Evolutionary conservation across 2,113 vertebrate species (phyloP), one percentile per base, ranked within the genome.

Genomic region (Phrynocephalus versicolor): DNA sequence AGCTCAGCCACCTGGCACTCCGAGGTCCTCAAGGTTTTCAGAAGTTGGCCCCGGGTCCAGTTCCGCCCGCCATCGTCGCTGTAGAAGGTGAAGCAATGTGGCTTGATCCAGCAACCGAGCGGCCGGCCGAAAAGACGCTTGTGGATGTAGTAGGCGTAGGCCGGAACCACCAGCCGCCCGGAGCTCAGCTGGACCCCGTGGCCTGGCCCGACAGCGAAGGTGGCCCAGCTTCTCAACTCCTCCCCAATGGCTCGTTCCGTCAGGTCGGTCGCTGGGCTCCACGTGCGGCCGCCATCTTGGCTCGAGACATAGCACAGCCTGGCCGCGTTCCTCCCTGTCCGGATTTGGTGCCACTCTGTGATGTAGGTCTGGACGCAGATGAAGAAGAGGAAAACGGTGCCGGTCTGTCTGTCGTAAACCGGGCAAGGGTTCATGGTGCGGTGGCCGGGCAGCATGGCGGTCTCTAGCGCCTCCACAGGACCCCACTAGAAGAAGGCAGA

Each of bases 1-100:
- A 99, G 93, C 73, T 98, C 97, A 0, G 97, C 98, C 80, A 99
- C 97, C 33, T 97, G 95, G 65, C 98, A 99, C 84, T 99, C 98
- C 0, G 92, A 94, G 41, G 91, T 95, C 74, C 1, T 79, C 79
- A n/a, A 92, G 3, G 95, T 88, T 79, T 25, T 14, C 1, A 97
- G 58, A 62, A 86, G 78, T 0, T 81, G 90, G 0, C 98, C 97
- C 5, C 94, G 84, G 5, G 85, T 93, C 98, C 98, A 99, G 0
- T 93, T 96, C 77, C 85, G 74, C 4, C 98, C 98, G 0, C 91
- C 85, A 81, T 99, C 96, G n/a, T 97, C 97, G 57, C 98, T 99
- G 88, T 97, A 98, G 82, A 99, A 93, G 9, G 97, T 94, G 19
- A 99, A 86, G 1, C 98, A 95, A 1, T 94, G 97, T 16, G 97